These are phyloP conservation scores for Helogale parvula DNA, from an alignment of 2,113 vertebrate species.

Conservation along the genomic window DNA sequence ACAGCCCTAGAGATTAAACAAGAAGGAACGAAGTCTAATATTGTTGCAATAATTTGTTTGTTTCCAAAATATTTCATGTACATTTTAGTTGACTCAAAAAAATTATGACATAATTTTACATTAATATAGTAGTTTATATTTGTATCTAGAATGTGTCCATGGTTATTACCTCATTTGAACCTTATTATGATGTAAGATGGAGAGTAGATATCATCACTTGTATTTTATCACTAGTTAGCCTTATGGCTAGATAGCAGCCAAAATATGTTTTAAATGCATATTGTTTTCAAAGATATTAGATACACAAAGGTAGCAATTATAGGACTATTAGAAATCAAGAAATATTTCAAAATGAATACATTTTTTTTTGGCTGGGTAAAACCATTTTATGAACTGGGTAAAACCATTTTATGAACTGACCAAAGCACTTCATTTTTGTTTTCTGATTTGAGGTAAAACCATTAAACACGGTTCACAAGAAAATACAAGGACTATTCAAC, in stretches of 20 bases:
- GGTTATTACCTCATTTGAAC: neutral
- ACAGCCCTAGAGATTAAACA: neutral
- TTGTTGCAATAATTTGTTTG: neutral
- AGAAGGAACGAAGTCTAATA: neutral
- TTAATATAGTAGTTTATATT: neutral
- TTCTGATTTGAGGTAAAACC: constrained; percentile 83
- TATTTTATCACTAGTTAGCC: neutral
- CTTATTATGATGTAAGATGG: neutral
- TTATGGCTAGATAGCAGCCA: neutral
- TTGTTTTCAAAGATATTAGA: neutral
- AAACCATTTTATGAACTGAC: constrained; percentile 85
- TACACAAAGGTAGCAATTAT: neutral
- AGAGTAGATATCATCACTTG: no score
- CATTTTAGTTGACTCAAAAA: neutral
- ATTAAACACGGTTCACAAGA: constrained; percentile 81
- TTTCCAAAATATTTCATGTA: neutral
- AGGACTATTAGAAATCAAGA: neutral
- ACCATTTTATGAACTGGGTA: constrained; percentile 84
- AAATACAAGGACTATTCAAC: constrained; percentile 78
- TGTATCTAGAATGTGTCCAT: neutral
- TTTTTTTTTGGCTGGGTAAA: constrained; percentile 78
- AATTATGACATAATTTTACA: neutral
- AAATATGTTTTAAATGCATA: neutral
- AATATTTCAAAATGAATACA: neutral
- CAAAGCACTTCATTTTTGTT: constrained; percentile 79